These are phyloP conservation scores for Apogon talboti DNA, from an alignment of 2,797 vertebrate species.

Conservation along the genomic window DNA sequence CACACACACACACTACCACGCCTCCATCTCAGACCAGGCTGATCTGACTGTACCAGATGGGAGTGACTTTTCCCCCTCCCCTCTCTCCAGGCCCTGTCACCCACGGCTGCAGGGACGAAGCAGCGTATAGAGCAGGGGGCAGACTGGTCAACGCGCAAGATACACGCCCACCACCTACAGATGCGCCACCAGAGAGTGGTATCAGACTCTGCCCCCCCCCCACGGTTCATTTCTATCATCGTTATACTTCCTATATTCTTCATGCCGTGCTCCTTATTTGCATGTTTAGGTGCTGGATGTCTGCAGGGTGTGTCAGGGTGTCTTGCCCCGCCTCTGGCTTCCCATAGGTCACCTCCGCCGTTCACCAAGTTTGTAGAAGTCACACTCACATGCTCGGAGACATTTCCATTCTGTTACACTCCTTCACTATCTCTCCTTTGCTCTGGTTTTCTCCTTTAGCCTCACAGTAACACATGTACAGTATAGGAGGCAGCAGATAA, in stretches of 20 bases:
- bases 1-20: neutral
- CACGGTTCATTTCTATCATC: conserved; percentile 40
- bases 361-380: conserved; percentile 26
- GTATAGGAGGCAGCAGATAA: conserved; percentile 14
- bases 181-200: conserved; percentile 55
- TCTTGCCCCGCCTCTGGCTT: conserved; percentile 29
- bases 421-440: conserved; percentile 1
- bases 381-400: conserved; percentile 41
- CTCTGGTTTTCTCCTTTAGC: conserved; percentile 9
- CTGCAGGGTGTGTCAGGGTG: conserved; percentile 11
- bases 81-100: conserved; percentile 73
- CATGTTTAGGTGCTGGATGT: conserved; percentile 40
- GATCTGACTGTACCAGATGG: conserved; percentile 84
- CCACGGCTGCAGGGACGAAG: conserved; percentile 64
- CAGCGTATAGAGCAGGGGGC: conserved; percentile 33
- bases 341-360: conserved; percentile 18
- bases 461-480: conserved; percentile 14
- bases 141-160: conserved; percentile 61
- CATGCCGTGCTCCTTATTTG: conserved; percentile 22
- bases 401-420: conserved; percentile 38
- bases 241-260: conserved; percentile 5
- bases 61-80: conserved; percentile 76
- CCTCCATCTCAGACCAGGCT: conserved; percentile 67
- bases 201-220: conserved; percentile 50
- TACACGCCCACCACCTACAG: conserved; percentile 30